Base-by-base conservation (phyloP, 2,113 vertebrate genomes). In the Isurus oxyrinchus region DNA sequence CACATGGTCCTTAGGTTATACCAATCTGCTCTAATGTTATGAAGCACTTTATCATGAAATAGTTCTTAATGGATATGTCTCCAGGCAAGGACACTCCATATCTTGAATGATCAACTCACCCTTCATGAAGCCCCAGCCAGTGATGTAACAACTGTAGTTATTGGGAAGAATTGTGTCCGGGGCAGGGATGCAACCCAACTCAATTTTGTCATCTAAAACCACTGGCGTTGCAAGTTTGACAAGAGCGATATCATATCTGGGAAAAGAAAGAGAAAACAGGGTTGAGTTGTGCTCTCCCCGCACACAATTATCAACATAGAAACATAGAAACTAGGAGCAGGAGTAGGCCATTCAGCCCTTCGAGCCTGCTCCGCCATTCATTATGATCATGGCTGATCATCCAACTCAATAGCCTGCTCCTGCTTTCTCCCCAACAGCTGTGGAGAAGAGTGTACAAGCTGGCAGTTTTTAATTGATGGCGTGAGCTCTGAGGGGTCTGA, bases 201-300 rank as follows among this genome's bases (percentile, higher is more conserved):
- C 98, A 97, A 99, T 97, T 86, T 84, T 93, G 40, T 98, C 96
- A 0, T 97, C 98, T 94, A 97, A 4, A 14, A 94, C 0, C 81
- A 98, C 98, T 0, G 97, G 97, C 40, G 97, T 88, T 0, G 96
- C 59, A 96, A 99, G 98, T 97, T 99, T 99, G 97, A 99, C 97
- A 97, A 99, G 97, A 96, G 99, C 99, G 0, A 99, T 98, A 97
- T 99, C 99, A 0, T 99, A 99, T 96, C 99, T 99, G 96, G 16
- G 35, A 96, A 96, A 0, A 0, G 63, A 91, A 93, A 96, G 72
- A 69, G 5, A 55, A 57, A 81, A 44, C 5, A 40, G 16, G 3
- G 7, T 40, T 66, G 35, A 66, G 14, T 16, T 59, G 53, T 59
- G 10, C 87, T 13, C 11, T 90, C 87, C 53, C 57, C 0, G 57